These are phyloP conservation scores for Druceiella hillmani DNA, from an alignment of 2,888 invertebrate genomes.

Conservation along the genomic window DNA sequence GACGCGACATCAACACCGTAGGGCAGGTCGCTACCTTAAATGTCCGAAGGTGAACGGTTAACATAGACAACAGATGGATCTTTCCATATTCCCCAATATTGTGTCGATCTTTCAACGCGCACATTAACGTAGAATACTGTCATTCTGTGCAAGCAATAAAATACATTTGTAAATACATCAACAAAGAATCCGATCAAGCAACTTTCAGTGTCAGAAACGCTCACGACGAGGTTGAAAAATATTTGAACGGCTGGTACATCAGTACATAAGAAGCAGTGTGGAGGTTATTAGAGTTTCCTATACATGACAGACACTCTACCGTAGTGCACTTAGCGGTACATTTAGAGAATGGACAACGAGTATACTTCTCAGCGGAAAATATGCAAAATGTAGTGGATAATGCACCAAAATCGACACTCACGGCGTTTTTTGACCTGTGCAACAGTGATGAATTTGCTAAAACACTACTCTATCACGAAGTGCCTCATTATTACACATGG, in stretches of 20 bases:
- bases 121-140: conserved; percentile 11
- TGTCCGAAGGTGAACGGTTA: conserved; percentile 13
- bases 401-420: conserved; percentile 15
- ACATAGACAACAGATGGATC: conserved; percentile 23
- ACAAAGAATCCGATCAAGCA: conserved; percentile 15
- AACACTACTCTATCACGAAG: conserved; percentile 18
- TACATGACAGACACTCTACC: conserved; percentile 26
- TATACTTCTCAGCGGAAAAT: conserved; percentile 22
- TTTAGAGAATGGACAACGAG: conserved; percentile 22
- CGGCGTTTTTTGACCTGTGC: conserved; percentile 23
- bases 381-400: conserved; percentile 8
- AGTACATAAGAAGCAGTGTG: conserved; percentile 23
- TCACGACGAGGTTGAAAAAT: conserved; percentile 25
- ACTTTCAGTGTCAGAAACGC: conserved; percentile 20
- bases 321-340: conserved; percentile 21
- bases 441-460: conserved; percentile 22
- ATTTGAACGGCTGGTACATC: conserved; percentile 23
- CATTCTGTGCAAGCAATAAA: background rate
- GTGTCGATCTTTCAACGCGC: conserved; percentile 14
- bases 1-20: conserved; percentile 16
- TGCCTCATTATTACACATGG: conserved; percentile 9
- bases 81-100: conserved; percentile 26
- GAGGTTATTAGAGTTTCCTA: conserved; percentile 22
- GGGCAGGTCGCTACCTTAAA: background rate
- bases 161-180: conserved; percentile 15